Percentiles rank a stretch among this genome's conserved stretches.
Conservation (phyloP, 2,888 invertebrate genomes). For the Thecocarcelia acutangulata region DNA sequence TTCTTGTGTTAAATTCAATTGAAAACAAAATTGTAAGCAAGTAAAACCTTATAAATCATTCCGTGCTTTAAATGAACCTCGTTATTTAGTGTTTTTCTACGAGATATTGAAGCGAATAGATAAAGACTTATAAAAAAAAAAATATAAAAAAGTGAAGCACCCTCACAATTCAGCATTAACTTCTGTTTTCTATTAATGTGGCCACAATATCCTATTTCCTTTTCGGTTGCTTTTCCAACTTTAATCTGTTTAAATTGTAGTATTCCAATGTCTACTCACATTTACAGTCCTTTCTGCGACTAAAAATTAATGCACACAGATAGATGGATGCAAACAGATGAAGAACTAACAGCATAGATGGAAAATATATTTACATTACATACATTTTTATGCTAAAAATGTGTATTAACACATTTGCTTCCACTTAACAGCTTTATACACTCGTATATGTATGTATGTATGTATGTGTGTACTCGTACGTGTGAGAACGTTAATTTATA, state of each 20-base stretch:
- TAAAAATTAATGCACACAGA: slow-evolving; percentile 17
- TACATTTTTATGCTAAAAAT: no score
- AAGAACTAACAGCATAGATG: no score
- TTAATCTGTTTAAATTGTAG: slow-evolving; percentile 47
- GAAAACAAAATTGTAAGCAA: not conserved
- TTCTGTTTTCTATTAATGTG: slow-evolving; percentile 54
- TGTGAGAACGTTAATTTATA: slow-evolving; percentile 19
- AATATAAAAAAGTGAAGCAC: not conserved
- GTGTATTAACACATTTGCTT: no score
- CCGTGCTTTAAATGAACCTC: not conserved
- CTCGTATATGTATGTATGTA: not conserved
- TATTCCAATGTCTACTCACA: slow-evolving; percentile 12
- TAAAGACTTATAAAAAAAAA: not conserved
- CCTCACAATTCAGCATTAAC: slow-evolving; percentile 48
- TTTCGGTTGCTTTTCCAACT: slow-evolving; percentile 43
- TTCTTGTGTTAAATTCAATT: not conserved
- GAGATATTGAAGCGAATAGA: slow-evolving; percentile 1
- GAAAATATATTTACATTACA: no score
- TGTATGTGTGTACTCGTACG: no score
- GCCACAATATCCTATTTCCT: slow-evolving; percentile 61
- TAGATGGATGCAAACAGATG: no score
- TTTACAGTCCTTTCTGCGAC: not conserved
- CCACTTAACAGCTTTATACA: not conserved
- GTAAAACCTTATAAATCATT: not conserved
- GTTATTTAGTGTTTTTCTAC: not conserved